Base-by-base conservation (phyloP, 2,888 invertebrate genomes). In the Falcaria lacertinaria region DNA sequence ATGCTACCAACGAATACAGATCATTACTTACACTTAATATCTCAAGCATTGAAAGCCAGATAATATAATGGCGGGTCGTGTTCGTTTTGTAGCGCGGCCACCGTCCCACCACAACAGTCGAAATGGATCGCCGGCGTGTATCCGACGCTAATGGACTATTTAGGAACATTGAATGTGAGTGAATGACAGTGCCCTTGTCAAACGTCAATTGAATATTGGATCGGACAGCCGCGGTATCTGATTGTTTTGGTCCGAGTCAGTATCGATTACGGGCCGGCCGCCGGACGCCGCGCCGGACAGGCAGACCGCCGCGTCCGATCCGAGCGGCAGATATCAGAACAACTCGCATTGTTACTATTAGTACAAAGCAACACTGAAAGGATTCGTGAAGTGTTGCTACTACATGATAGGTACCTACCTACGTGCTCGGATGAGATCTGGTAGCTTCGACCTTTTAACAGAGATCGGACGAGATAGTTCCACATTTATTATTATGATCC, bases 161-260 rank as follows among this genome's bases (percentile, higher is more conserved):
- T 37, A 7, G 22, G 22, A 22, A 37, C 25, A 22, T 25, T 37
- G 4, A 19, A 4, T 13, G 15, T 8, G 22, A 2, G 14, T 13
- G 22, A 13, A 22, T 22, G 22, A 37, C 22, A 14, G 37, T 13
- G 22, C 37, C 22, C 22, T 19, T 37, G 22, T 22, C 37, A 37
- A 37, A 15, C 37, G 14, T 28, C 25, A 22, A 22, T 34, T 16
- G 15, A 16, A 28, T 34, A 41, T 41, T 4, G 41, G 43, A 50
- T 40, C 52, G 50, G 62, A 59, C 62, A 45, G 57, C 37, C 22
- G 22, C 37, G 6, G 57, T 60, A 52, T 50, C 42, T 42, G 50
- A 61, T 57, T 61, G 62, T 62, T 62, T 47, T 48, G 50, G 54
- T 50, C 50, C 59, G 46, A 56, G 60, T 59, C 60, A 47, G 62